phyloP scores from a whole-genome alignment of 2,888 invertebrate species.

The Hoplodrina blanda region DNA sequence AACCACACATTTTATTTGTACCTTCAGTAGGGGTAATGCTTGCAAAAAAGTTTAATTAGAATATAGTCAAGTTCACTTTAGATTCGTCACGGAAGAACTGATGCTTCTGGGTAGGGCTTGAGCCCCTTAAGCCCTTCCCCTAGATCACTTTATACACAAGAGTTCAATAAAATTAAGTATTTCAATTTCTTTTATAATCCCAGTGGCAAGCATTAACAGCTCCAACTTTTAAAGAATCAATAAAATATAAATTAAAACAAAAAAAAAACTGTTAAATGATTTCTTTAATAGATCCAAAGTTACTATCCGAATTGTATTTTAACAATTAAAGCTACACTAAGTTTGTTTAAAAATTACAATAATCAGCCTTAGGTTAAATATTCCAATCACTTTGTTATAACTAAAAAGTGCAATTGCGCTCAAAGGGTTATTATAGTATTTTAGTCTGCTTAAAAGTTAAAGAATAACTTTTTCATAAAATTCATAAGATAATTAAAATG shows the following conservation, averaged over 20 bases:
- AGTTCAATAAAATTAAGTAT: too few relatives aligned
- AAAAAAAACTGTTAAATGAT: not conserved
- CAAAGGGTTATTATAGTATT: too few relatives aligned
- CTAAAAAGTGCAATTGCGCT: not conserved
- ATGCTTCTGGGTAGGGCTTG: too few relatives aligned
- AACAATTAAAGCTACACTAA: conserved; percentile 3
- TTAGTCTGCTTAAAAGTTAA: not conserved
- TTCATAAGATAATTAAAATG: not conserved
- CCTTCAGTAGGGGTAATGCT: too few relatives aligned
- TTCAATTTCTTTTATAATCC: too few relatives aligned
- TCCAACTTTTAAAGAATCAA: too few relatives aligned
- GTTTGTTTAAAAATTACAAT: conserved; percentile 18
- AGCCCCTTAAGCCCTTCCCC: too few relatives aligned
- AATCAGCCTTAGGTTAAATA: conserved; percentile 48
- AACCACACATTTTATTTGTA: too few relatives aligned
- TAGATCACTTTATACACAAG: not conserved
- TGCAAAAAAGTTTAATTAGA: too few relatives aligned
- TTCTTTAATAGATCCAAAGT: conserved; percentile 31
- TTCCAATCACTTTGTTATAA: conserved; percentile 2
- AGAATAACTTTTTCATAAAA: not conserved
- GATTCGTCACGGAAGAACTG: too few relatives aligned
- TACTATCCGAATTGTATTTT: conserved; percentile 7
- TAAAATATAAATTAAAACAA: not conserved
- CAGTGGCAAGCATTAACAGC: too few relatives aligned
- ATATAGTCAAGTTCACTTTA: too few relatives aligned